These are phyloP conservation scores for Pachycephus smyrnensis DNA, from an alignment of 2,888 invertebrate genomes.

Conservation along the genomic window DNA sequence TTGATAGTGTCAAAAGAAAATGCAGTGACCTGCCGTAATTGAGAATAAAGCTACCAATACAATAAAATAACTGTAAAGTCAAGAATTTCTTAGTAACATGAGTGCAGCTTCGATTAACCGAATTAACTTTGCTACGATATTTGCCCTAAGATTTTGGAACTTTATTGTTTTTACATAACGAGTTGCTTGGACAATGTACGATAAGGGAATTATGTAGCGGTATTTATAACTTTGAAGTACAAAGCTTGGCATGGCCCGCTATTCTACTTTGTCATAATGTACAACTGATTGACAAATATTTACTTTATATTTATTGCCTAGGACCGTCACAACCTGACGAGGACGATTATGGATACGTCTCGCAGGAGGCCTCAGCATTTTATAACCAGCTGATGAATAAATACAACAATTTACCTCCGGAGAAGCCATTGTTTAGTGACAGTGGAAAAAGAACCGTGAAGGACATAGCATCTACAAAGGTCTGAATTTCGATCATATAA, in stretches of 20 bases:
- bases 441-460: conserved; percentile 69
- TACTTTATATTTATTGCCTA: conserved; percentile 32
- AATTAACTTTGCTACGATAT: not conserved
- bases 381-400: conserved; percentile 90
- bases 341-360: conserved; percentile 92
- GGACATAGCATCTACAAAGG: conserved; percentile 68
- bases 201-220: not conserved
- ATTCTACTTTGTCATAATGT: not conserved
- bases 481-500: conserved; percentile 31
- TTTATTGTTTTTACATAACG: conserved; percentile 25
- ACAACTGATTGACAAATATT: not conserved
- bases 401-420: conserved; percentile 79
- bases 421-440: conserved; percentile 75
- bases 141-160: conserved; percentile 20
- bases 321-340: conserved; percentile 86
- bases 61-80: not conserved
- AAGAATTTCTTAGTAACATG: not conserved
- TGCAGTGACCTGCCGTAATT: no score
- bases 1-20: no score
- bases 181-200: not conserved
- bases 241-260: not conserved
- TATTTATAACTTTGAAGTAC: not conserved
- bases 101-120: not conserved
- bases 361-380: conserved; percentile 83
- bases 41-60: no score